Evolutionary conservation across 2,797 vertebrate species (phyloP).

Genomic region (Alcedo quadribrachys): DNA sequence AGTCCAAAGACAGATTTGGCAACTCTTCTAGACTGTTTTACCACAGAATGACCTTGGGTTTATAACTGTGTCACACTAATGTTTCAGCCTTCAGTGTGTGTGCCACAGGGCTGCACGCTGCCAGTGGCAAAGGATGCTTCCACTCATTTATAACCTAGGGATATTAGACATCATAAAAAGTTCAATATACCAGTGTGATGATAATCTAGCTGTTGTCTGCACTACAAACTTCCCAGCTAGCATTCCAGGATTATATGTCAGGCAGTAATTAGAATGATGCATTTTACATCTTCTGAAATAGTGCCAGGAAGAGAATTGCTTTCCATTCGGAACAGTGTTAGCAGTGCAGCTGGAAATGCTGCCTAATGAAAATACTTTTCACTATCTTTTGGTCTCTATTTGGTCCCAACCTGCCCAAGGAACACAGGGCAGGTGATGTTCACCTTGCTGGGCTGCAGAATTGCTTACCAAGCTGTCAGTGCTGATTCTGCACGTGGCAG

Average conservation of each 20-base stretch:
- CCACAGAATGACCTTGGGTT: slow-evolving; percentile 1
- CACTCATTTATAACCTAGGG: slow-evolving; percentile 9
- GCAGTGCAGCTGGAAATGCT: slow-evolving; percentile 63
- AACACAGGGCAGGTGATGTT: neutral
- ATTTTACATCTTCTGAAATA: slow-evolving; percentile 61
- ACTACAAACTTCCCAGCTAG: slow-evolving; percentile 46
- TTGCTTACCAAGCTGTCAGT: neutral
- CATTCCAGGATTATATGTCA: slow-evolving; percentile 55
- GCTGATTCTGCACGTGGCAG: neutral
- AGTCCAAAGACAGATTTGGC: neutral
- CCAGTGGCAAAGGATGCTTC: slow-evolving; percentile 11
- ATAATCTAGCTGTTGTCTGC: slow-evolving; percentile 52
- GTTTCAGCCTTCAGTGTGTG: neutral
- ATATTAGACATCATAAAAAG: slow-evolving; percentile 66
- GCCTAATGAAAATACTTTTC: slow-evolving; percentile 74
- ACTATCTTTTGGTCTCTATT: slow-evolving; percentile 60
- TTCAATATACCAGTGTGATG: slow-evolving; percentile 49
- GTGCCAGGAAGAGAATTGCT: slow-evolving; percentile 73
- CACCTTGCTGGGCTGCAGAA: neutral
- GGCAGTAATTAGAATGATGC: slow-evolving; percentile 70
- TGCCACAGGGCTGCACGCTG: neutral
- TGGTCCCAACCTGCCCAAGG: slow-evolving; percentile 51
- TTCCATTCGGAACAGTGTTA: slow-evolving; percentile 42
- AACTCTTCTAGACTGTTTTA: neutral
- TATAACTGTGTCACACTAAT: neutral